Percentiles rank a stretch among this genome's conserved stretches.
These are phyloP conservation scores for Ibidorhyncha struthersii DNA, from an alignment of 2,113 vertebrate genomes.

Conservation along the genomic window DNA sequence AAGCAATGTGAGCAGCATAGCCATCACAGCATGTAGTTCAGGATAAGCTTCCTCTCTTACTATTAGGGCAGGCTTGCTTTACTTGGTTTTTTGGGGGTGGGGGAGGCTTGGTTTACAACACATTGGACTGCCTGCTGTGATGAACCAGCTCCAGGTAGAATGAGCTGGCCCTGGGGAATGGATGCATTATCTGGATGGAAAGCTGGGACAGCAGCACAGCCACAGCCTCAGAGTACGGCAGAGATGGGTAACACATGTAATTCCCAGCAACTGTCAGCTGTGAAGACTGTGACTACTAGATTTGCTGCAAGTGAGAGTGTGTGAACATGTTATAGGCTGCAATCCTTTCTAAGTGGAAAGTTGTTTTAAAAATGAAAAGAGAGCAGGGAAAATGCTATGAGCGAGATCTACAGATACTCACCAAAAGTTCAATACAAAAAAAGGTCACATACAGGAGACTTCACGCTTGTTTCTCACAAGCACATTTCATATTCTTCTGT, in stretches of 20 bases:
- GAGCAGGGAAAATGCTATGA: not conserved
- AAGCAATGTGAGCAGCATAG: not conserved
- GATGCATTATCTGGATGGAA: not conserved
- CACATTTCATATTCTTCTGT: not conserved
- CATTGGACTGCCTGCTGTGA: not conserved
- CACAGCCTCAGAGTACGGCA: not conserved
- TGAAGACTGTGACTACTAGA: not conserved
- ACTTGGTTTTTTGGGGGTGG: rapidly evolving
- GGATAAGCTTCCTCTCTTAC: not conserved
- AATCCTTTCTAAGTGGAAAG: not conserved
- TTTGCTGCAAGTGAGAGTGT: not conserved
- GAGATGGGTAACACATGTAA: not conserved
- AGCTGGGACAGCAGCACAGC: not conserved
- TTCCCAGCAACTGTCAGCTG: not conserved
- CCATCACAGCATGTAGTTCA: not conserved
- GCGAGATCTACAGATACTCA: not conserved
- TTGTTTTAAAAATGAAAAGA: not conserved
- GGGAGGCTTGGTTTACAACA: not conserved
- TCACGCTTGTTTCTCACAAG: not conserved
- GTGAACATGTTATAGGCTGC: not conserved
- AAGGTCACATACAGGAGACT: not conserved
- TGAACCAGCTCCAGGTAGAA: not conserved
- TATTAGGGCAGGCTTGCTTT: not conserved
- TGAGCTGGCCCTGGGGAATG: not conserved
- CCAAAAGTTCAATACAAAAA: not conserved